These are phyloP conservation scores for Hypolimnas misippus DNA, from an alignment of 2,888 invertebrate genomes.

Conservation along the genomic window DNA sequence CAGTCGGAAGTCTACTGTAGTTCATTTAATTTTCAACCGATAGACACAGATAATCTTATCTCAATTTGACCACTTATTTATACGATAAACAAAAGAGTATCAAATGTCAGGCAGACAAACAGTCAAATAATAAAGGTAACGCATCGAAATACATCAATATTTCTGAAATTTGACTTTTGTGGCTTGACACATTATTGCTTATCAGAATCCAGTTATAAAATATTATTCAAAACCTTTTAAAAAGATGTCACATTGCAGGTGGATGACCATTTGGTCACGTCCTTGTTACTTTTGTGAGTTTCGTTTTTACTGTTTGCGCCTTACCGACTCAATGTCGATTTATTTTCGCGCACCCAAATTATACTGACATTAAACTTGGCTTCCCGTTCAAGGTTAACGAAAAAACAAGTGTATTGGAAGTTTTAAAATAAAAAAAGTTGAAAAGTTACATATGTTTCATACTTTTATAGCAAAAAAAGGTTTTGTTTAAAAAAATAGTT, in stretches of 20 bases:
- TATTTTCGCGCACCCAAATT: conserved; percentile 34
- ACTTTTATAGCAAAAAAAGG: neutral
- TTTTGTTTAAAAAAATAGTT: neutral
- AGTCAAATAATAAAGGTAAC: too few species aligned
- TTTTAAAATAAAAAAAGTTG: neutral
- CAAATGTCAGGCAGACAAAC: too few species aligned
- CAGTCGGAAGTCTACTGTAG: too few species aligned
- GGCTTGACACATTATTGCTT: too few species aligned
- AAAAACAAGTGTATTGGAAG: neutral
- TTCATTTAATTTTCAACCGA: too few species aligned
- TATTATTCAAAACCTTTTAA: neutral
- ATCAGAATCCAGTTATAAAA: too few species aligned
- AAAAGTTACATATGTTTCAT: neutral
- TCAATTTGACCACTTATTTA: too few species aligned
- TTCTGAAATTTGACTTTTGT: too few species aligned
- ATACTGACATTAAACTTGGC: conserved; percentile 28
- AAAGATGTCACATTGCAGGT: neutral
- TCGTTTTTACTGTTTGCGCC: conserved; percentile 6
- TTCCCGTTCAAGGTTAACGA: conserved; percentile 29
- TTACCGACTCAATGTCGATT: conserved; percentile 24
- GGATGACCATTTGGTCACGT: neutral
- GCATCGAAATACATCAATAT: too few species aligned
- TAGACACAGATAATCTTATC: too few species aligned
- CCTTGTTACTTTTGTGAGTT: neutral
- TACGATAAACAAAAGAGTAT: too few species aligned